Base-by-base conservation (phyloP, 2,113 vertebrate species). In the Eidolon helvum region DNA sequence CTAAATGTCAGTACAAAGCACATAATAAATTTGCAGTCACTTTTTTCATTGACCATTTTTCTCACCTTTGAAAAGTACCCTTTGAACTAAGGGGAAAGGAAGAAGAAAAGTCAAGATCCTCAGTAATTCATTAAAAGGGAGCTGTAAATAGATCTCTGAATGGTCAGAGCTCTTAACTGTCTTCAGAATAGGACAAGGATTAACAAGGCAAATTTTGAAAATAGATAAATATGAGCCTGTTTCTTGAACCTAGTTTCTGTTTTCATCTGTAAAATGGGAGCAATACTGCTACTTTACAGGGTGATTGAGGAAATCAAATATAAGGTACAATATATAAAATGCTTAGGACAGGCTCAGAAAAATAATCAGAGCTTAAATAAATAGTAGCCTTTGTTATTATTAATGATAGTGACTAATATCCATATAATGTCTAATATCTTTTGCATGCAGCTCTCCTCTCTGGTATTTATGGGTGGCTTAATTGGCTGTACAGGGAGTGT, bases 401-500 rank as follows among this genome's bases (percentile, higher is more conserved):
- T 77, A 84, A 92, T 65, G 66, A 92, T n/a, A 66, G 35, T 68
- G 16, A 33, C 53, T 95, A 55, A 83, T 72, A 84, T n/a, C 33
- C 40, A 92, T 57, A 86, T 57, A 87, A 53, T 90, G 63, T 87
- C 53, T 86, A 86, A 43, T 80, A 57, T 83, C 43, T 15, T 79
- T 59, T 69, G 61, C 45, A 68, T n/a, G 48, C 22, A 85, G 88
- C 55, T 90, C 35, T 82, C 21, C 87, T 45, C 28, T 85, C 71
- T 94, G 63, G 40, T n/a, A 40, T 92, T 96, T 85, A 77, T 61
- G 80, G 45, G 78, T 94, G 85, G n/a, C 28, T 95, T 83, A 57
- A 87, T 38, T 55, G 50, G 24, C 66, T n/a, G 35, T 2, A 4
- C 14, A 65, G 30, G 48, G 40, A 90, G 48, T 87, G 33, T 90